Percentiles rank a stretch among this genome's conserved stretches.
These are phyloP conservation scores for Pomatostomus ruficeps DNA, from an alignment of 2,113 vertebrate genomes.

Conservation along the genomic window DNA sequence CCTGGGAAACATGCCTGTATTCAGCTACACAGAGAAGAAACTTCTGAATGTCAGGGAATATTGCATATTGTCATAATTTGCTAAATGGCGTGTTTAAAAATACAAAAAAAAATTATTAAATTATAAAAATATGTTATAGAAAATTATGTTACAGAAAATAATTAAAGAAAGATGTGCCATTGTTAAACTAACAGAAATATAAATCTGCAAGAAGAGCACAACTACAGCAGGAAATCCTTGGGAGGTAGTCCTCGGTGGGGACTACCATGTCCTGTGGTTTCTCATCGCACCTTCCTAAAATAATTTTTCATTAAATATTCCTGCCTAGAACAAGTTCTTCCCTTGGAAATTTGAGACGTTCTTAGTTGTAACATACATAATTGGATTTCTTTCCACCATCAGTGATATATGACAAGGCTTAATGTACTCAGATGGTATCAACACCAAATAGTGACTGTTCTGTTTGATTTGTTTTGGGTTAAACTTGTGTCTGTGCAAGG, in stretches of 20 bases:
- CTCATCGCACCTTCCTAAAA: background rate
- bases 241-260: background rate
- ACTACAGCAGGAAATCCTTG: background rate
- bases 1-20: background rate
- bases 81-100: background rate
- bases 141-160: background rate
- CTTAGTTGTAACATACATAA: background rate
- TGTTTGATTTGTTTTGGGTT: background rate
- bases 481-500: fast-evolving
- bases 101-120: background rate
- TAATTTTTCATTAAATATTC: background rate
- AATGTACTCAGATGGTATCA: background rate
- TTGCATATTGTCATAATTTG: background rate
- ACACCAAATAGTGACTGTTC: background rate
- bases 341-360: background rate
- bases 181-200: background rate
- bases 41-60: background rate
- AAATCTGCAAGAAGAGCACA: background rate
- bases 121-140: background rate
- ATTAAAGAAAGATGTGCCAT: background rate
- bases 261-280: background rate
- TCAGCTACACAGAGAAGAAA: background rate
- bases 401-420: background rate
- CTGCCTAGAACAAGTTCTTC: background rate
- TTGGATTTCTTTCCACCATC: background rate